These are phyloP conservation scores for Drosophila virilis DNA, from an alignment of 1,140 invertebrate species.

Conservation along the genomic window DNA sequence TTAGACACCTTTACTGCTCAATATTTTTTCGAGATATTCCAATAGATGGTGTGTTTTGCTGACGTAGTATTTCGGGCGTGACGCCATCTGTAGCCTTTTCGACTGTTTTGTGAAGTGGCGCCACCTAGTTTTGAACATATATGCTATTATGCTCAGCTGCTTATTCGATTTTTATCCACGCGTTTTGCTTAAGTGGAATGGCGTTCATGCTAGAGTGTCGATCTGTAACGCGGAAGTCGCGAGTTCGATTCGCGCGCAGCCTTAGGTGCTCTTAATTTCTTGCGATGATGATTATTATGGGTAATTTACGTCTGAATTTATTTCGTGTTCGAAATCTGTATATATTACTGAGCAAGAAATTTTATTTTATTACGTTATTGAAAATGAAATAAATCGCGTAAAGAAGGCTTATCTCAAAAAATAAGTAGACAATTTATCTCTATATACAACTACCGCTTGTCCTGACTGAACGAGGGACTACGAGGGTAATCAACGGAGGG, in stretches of 20 bases:
- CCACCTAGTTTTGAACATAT: slow-evolving; percentile 18
- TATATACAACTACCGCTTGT: too few relatives aligned
- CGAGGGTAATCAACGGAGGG: too few relatives aligned
- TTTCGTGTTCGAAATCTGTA: slow-evolving; percentile 59
- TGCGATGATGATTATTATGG: slow-evolving; percentile 68
- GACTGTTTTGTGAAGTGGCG: neutral
- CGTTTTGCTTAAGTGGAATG: neutral
- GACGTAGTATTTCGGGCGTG: too few relatives aligned
- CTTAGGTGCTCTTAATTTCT: slow-evolving; percentile 41
- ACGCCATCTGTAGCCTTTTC: neutral
- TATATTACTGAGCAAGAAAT: slow-evolving; percentile 71
- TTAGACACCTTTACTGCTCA: neutral
- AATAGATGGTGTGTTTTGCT: too few relatives aligned
- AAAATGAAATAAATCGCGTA: too few relatives aligned
- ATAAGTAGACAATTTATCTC: too few relatives aligned
- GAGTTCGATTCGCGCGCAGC: slow-evolving; percentile 36
- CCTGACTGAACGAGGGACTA: too few relatives aligned
- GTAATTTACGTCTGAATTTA: slow-evolving; percentile 83
- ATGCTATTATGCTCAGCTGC: neutral
- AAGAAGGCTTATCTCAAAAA: too few relatives aligned
- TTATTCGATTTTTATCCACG: neutral
- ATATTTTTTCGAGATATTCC: neutral
- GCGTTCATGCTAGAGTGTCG: slow-evolving; percentile 26
- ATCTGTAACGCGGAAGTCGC: neutral
- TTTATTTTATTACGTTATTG: slow-evolving; percentile 24